phyloP scores from a whole-genome alignment of 2,888 invertebrate genomes.

The Clanis bilineata region DNA sequence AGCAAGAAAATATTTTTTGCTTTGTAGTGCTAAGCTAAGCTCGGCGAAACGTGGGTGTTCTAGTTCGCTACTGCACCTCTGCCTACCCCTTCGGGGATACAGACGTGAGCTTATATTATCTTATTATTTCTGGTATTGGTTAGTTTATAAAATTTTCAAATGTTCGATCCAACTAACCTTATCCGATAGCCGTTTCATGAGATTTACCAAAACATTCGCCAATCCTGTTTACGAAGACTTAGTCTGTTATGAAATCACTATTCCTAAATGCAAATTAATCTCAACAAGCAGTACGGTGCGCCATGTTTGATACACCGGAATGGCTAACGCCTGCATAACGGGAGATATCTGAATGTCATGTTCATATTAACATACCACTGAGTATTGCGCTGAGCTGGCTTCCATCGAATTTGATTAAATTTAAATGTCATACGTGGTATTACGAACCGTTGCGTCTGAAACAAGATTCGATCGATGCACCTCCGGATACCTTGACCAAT shows the following conservation, averaged over 20 bases:
- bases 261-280: conserved; percentile 19
- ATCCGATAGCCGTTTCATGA: neutral
- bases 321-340: conserved; percentile 26
- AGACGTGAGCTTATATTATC: too few species aligned
- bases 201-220: neutral
- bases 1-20: too few species aligned
- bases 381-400: neutral
- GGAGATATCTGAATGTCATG: conserved; percentile 31
- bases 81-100: too few species aligned
- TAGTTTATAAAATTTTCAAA: neutral
- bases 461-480: neutral
- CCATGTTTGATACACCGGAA: conserved; percentile 19
- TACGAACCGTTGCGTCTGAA: neutral
- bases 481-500: neutral
- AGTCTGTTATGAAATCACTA: conserved; percentile 2
- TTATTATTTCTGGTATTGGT: too few species aligned
- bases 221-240: neutral
- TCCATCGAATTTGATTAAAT: conserved; percentile 12
- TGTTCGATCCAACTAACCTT: neutral
- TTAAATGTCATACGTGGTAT: neutral
- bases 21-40: too few species aligned
- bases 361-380: conserved; percentile 33
- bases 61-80: too few species aligned
- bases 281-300: conserved; percentile 15
- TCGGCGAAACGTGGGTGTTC: too few species aligned